Evolutionary conservation across 2,113 vertebrate species (phyloP).

Genomic region (Pelecanoides urinatrix): DNA sequence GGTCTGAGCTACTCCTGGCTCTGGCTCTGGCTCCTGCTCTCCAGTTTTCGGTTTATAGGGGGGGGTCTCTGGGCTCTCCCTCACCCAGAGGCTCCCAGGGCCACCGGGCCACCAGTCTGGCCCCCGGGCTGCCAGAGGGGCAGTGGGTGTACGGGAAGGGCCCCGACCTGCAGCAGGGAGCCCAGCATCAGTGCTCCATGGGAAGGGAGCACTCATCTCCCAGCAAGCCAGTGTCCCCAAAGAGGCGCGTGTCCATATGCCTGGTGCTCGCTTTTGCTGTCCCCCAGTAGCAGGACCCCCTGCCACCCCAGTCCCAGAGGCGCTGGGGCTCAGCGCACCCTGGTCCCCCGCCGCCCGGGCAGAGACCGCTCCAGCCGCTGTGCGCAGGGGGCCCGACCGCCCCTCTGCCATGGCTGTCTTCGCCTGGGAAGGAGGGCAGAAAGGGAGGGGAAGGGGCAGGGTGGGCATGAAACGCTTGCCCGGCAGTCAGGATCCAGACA

Average conservation of each 20-base stretch:
- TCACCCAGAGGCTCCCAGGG: neutral
- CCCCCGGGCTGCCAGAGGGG: neutral
- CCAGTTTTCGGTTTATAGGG: fast-evolving
- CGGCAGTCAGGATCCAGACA: neutral
- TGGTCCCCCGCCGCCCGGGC: fast-evolving
- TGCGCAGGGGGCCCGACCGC: fast-evolving
- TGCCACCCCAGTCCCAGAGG: neutral
- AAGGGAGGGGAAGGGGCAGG: neutral
- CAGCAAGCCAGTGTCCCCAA: neutral
- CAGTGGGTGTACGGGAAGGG: neutral
- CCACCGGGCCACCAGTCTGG: neutral
- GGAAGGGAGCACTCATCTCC: neutral
- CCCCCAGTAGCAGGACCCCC: neutral
- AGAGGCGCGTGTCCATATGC: neutral
- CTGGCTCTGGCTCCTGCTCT: neutral
- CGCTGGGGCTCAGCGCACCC: fast-evolving
- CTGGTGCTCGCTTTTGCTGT: neutral
- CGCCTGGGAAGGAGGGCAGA: neutral
- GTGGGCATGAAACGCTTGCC: neutral
- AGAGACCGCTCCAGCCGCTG: neutral
- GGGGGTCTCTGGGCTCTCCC: neutral
- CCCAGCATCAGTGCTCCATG: neutral
- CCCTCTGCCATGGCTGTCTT: neutral
- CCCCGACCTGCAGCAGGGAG: neutral
- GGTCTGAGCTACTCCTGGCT: neutral